These are phyloP conservation scores for Notolabrus celidotus DNA, from an alignment of 2,797 vertebrate species.

Conservation along the genomic window DNA sequence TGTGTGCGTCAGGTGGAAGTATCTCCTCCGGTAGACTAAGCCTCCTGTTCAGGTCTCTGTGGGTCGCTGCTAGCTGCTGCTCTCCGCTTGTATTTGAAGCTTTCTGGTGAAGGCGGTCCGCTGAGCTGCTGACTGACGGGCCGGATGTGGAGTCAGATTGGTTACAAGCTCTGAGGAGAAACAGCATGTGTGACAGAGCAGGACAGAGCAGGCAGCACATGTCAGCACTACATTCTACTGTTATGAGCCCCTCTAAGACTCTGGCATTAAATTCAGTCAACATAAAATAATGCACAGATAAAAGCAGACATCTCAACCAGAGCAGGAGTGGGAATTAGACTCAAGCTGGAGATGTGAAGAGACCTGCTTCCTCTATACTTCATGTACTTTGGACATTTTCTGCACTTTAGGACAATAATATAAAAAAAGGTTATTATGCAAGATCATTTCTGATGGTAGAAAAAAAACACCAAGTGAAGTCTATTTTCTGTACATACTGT, in stretches of 20 bases:
- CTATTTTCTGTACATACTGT: no score
- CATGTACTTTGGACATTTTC: no score
- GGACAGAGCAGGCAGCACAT: conserved; percentile 5
- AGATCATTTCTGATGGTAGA: no score
- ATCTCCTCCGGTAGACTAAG: conserved; percentile 33
- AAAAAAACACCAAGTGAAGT: no score
- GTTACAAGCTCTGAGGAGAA: conserved; percentile 25
- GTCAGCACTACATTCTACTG: neutral
- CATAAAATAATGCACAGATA: no score
- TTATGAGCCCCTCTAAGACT: neutral
- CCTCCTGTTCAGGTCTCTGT: conserved; percentile 27
- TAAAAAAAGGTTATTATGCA: no score
- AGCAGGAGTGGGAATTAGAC: no score
- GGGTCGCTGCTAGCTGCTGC: conserved; percentile 54
- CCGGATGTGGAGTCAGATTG: conserved; percentile 68
- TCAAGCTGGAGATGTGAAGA: no score
- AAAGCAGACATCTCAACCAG: no score
- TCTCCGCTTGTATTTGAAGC: conserved; percentile 37
- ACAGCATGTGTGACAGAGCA: neutral
- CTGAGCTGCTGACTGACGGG: conserved; percentile 41
- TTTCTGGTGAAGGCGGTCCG: conserved; percentile 66
- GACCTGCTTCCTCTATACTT: no score
- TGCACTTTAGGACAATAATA: no score
- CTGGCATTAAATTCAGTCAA: no score
- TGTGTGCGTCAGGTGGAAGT: conserved; percentile 38